phyloP scores from a whole-genome alignment of 1,140 invertebrate species.

The Drosophila azteca region DNA sequence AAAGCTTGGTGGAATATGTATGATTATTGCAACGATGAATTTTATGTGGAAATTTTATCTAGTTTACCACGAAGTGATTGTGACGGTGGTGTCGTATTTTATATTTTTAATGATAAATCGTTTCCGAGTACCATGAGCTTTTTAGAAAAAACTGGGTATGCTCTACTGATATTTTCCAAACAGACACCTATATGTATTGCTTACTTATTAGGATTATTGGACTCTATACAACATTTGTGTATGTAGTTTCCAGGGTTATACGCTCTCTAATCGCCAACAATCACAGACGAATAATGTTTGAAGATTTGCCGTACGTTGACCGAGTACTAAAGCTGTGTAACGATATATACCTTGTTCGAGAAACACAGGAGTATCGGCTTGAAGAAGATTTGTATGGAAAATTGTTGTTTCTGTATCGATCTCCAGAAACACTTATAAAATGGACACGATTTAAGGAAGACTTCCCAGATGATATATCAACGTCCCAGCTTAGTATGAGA shows the following conservation, averaged over 20 bases:
- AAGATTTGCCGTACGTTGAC: conserved; percentile 97
- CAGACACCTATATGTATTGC: conserved; percentile 58
- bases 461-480: conserved; percentile 8
- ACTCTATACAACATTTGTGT: conserved; percentile 97
- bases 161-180: conserved; percentile 27
- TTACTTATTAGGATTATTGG: conserved; percentile 93
- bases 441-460: conserved; percentile 87
- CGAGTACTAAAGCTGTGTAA: conserved; percentile 95
- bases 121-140: conserved; percentile 95
- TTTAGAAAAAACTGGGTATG: conserved; percentile 96
- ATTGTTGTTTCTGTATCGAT: conserved; percentile 98
- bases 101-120: conserved; percentile 96
- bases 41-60: conserved; percentile 84
- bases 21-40: conserved; percentile 86
- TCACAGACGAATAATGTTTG: conserved; percentile 97
- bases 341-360: conserved; percentile 98
- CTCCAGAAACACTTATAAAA: conserved; percentile 98
- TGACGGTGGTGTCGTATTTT: conserved; percentile 88
- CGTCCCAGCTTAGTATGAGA: conserved; percentile 7
- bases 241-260: conserved; percentile 93
- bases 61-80: conserved; percentile 87
- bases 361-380: conserved; percentile 95
- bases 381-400: conserved; percentile 99
- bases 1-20: conserved; percentile 91
- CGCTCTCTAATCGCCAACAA: conserved; percentile 90